These are phyloP conservation scores for Trididemnum clinides DNA, from an alignment of 23 tunicate genomes.

Conservation along the genomic window DNA sequence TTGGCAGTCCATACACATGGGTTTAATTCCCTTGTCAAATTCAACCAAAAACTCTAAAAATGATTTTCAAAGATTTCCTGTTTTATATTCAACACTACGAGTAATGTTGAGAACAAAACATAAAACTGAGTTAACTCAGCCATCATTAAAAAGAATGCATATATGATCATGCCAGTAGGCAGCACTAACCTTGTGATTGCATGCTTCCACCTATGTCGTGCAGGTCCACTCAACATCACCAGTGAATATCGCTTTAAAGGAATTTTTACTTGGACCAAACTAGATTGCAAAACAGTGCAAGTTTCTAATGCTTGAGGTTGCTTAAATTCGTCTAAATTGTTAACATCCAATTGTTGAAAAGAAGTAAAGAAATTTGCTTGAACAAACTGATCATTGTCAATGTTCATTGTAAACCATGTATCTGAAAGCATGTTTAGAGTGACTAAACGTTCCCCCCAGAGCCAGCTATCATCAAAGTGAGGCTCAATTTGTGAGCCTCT, in stretches of 20 bases:
- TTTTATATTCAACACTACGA: no score
- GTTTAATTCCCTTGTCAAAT: no score
- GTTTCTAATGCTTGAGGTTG: no score
- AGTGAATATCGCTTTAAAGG: constrained; percentile 62
- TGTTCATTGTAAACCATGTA: constrained; percentile 79
- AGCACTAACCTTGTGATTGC: constrained; percentile 58
- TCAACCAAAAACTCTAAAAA: no score
- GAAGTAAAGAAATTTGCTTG: background rate
- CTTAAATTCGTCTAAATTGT: background rate
- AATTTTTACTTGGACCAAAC: constrained; percentile 46
- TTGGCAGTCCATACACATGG: no score
- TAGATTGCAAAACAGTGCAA: no score
- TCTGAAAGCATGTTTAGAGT: constrained; percentile 80
- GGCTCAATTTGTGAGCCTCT: constrained; percentile 92
- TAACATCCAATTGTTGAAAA: background rate
- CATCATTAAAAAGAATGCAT: no score
- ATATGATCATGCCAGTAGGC: background rate
- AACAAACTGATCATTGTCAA: background rate
- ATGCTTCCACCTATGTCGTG: constrained; percentile 88
- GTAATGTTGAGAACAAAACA: no score
- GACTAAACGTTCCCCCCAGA: constrained; percentile 91
- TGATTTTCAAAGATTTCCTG: no score
- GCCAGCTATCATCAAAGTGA: constrained; percentile 96
- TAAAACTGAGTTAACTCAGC: no score
- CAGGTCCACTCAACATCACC: constrained; percentile 70